Evolutionary conservation across 2,113 vertebrate genomes (phyloP), one percentile per base, ranked within the genome.

Genomic region (Anhinga rufa): DNA sequence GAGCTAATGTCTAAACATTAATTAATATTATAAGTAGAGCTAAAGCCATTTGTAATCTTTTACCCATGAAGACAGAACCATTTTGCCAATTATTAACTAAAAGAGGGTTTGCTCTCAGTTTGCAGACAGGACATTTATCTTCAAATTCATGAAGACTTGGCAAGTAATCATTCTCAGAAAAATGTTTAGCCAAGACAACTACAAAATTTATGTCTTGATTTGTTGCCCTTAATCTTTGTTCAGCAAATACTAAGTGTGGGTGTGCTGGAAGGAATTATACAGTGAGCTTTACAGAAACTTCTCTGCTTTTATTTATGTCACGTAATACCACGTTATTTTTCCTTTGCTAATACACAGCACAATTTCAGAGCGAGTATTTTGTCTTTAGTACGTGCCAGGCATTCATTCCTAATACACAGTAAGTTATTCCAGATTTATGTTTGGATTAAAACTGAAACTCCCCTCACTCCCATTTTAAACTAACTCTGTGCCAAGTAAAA

Each of bases 341-440:
- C 78, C 87, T 95, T 75, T 95, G 62, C 93, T 95, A 97, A 96
- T 26, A 94, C 64, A 94, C 51, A 94, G 94, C 55, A 86, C 87
- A 94, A 95, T 91, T 95, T 95, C 90, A 90, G 75, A 85, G 55
- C 0, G 12, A 94, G 89, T 80, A 95, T 92, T 95, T 88, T 88
- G 87, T 90, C 89, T 95, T 86, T 61, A 85, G 26, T 77, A 86
- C 2, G 51, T 91, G 95, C 96, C 89, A 97, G 68, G 75, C 84
- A 95, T 90, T 97, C 89, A 93, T 92, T 94, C 86, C 86, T 94
- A 88, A 92, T 54, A 89, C 78, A 77, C 58, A 62, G 84, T 92
- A 96, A 93, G 29, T 72, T 93, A 95, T 83, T 96, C 84, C 91
- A 96, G 89, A 96, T 94, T 97, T 94, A 92, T 94, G 89, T 92